Evolutionary conservation across 2,888 invertebrate genomes (phyloP).

Genomic region (Zhuqinia jingwanae): DNA sequence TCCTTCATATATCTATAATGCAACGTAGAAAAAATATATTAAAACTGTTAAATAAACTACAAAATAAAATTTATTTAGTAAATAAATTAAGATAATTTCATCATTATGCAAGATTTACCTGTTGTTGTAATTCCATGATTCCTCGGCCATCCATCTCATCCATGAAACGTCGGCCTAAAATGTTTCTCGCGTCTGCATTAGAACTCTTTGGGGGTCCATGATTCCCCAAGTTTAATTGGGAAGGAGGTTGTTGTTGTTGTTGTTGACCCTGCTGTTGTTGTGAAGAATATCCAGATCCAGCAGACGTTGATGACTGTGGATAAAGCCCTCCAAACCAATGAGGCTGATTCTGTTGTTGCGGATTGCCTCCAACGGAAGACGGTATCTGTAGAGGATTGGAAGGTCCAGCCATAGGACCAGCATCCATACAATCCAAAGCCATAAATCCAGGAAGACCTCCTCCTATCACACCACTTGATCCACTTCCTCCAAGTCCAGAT

Average conservation of each 20-base stretch:
- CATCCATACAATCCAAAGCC: slow-evolving; percentile 63
- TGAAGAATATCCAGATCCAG: slow-evolving; percentile 32
- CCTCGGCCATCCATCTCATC: slow-evolving; percentile 75
- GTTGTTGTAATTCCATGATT: slow-evolving; percentile 67
- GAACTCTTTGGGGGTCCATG: slow-evolving; percentile 66
- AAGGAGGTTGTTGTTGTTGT: slow-evolving; percentile 56
- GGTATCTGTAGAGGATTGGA: slow-evolving; percentile 50
- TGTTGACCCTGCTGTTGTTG: slow-evolving; percentile 40
- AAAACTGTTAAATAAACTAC: background rate
- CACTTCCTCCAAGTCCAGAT: slow-evolving; percentile 56
- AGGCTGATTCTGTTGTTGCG: slow-evolving; percentile 67
- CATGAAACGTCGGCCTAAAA: slow-evolving; percentile 76
- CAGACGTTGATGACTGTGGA: slow-evolving; percentile 48
- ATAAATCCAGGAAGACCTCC: slow-evolving; percentile 52
- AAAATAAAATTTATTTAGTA: no score
- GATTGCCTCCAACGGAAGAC: slow-evolving; percentile 51
- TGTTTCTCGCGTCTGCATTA: slow-evolving; percentile 65
- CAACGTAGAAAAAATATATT: background rate
- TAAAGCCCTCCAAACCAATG: slow-evolving; percentile 62
- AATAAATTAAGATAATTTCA: no score
- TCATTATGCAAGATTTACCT: slow-evolving; percentile 42
- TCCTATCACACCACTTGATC: slow-evolving; percentile 39
- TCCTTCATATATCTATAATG: slow-evolving; percentile 75
- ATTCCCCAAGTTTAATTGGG: slow-evolving; percentile 54
- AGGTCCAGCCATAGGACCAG: slow-evolving; percentile 36